Evolutionary conservation across 2,888 invertebrate genomes (phyloP).

Genomic region (Aphrophora alni): DNA sequence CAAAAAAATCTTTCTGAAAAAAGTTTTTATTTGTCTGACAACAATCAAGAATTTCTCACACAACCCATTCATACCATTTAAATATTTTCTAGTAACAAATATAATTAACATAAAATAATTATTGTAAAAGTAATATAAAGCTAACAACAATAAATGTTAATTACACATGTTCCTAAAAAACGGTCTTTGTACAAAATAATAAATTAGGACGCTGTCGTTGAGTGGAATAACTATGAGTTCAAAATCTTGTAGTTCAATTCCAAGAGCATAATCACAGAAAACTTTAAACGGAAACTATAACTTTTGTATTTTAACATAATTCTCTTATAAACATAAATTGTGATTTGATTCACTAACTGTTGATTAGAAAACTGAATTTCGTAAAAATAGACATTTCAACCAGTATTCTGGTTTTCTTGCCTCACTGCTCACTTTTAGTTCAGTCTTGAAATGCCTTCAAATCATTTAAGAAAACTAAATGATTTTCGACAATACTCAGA

Average conservation of each 20-base stretch:
- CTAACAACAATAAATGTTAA: neutral
- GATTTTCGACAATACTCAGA: neutral
- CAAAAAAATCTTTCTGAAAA: neutral
- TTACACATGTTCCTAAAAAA: neutral
- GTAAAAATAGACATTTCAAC: neutral
- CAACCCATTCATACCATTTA: neutral
- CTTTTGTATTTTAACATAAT: neutral
- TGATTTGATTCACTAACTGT: neutral
- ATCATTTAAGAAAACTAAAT: neutral
- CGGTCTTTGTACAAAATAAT: neutral
- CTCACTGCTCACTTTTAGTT: neutral
- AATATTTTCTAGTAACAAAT: neutral
- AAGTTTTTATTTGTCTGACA: neutral
- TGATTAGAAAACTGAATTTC: neutral
- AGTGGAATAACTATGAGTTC: neutral
- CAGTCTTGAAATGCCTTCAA: neutral
- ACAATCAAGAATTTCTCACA: neutral
- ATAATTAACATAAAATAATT: neutral
- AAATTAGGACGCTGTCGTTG: neutral
- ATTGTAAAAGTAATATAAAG: neutral
- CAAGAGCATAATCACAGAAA: neutral
- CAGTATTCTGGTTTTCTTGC: neutral
- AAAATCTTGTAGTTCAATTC: neutral
- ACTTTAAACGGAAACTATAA: neutral
- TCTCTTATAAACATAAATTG: too few species aligned